phyloP scores from a whole-genome alignment of 1,140 invertebrate genomes.

The Trichogramma pretiosum region DNA sequence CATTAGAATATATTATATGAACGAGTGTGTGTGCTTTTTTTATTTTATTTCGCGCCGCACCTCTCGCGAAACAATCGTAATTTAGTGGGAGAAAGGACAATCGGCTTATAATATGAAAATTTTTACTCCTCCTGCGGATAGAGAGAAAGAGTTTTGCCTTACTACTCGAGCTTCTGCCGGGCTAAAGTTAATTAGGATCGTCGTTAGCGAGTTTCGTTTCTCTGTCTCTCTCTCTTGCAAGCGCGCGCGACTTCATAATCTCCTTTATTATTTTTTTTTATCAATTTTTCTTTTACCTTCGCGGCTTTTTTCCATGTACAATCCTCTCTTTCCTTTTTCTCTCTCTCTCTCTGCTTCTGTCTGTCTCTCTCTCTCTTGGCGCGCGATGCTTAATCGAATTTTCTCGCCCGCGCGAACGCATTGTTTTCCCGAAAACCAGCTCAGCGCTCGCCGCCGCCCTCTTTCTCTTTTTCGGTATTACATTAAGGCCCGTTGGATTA shows the following conservation, averaged over 20 bases:
- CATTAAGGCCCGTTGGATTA: no score
- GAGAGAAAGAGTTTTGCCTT: not conserved
- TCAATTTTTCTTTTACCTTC: conserved; percentile 3
- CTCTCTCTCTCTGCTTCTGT: not conserved
- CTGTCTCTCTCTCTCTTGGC: conserved; percentile 2
- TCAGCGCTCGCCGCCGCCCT: no score
- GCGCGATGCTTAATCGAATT: no score
- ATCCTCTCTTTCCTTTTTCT: conserved; percentile 2
- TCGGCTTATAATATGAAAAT: not conserved
- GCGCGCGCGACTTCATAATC: conserved; percentile 16
- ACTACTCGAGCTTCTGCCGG: not conserved
- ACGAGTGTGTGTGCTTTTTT: no score
- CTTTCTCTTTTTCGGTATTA: no score
- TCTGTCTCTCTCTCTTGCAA: no score
- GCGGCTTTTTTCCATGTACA: not conserved
- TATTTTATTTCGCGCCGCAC: no score
- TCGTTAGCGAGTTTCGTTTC: conserved; percentile 5
- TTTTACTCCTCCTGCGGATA: not conserved
- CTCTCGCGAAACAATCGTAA: no score
- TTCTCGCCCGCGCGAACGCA: no score
- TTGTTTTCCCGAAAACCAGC: no score
- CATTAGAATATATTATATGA: no score
- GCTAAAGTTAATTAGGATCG: conserved; percentile 15
- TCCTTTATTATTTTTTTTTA: no score
- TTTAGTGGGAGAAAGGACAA: not conserved